phyloP scores from a whole-genome alignment of 2,797 vertebrate genomes.

The Pseudotriccus pelzelni region DNA sequence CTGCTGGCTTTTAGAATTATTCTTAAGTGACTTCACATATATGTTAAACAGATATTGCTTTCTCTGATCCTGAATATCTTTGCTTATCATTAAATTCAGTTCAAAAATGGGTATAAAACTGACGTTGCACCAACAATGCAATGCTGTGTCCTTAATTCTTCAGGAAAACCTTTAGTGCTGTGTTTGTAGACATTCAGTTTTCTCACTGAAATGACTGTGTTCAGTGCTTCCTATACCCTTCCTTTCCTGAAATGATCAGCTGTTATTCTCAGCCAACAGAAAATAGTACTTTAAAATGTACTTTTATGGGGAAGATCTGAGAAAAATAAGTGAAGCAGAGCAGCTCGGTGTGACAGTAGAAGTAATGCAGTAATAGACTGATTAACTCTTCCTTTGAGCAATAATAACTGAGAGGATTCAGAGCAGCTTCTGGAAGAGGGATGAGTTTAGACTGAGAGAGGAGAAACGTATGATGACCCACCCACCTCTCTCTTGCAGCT shows the following conservation, averaged over 20 bases:
- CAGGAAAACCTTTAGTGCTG: neutral
- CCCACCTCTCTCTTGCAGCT: neutral
- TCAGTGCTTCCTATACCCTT: neutral
- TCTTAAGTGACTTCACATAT: neutral
- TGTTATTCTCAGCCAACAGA: neutral
- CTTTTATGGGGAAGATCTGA: neutral
- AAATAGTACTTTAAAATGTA: neutral
- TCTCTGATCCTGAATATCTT: neutral
- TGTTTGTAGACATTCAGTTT: neutral
- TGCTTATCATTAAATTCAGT: neutral
- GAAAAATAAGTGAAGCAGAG: neutral
- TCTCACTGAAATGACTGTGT: neutral
- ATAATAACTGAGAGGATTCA: neutral
- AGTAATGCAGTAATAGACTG: neutral
- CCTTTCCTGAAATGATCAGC: neutral
- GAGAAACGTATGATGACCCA: neutral
- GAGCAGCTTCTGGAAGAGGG: neutral
- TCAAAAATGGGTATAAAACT: neutral
- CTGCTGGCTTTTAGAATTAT: neutral
- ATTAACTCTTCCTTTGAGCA: neutral
- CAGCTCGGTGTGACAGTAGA: neutral
- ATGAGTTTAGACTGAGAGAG: neutral
- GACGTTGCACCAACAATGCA: neutral
- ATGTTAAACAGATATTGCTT: neutral
- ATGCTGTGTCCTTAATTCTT: neutral